phyloP scores from a whole-genome alignment of 2,113 vertebrate genomes.

The Anser cygnoides region DNA sequence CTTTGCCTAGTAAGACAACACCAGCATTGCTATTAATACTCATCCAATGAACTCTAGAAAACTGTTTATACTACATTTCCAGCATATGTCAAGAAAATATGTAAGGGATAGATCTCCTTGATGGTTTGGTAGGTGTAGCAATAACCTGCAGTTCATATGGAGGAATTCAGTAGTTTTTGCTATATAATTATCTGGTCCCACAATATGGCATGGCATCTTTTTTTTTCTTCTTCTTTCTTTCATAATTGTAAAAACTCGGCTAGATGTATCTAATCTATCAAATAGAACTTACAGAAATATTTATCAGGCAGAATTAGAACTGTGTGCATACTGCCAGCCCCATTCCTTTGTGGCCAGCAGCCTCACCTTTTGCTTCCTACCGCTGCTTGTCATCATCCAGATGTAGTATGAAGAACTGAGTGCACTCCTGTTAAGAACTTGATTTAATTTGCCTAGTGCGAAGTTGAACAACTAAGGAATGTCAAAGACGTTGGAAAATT shows the following conservation, averaged over 20 bases:
- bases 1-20: not conserved
- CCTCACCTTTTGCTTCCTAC: not conserved
- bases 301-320: not conserved
- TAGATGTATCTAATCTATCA: not conserved
- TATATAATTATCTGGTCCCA: not conserved
- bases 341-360: not conserved
- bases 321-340: not conserved
- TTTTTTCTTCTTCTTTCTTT: not conserved
- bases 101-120: accelerated
- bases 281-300: not conserved
- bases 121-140: not conserved
- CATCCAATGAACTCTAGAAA: not conserved
- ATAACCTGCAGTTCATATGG: not conserved
- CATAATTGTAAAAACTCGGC: not conserved
- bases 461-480: not conserved
- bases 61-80: not conserved
- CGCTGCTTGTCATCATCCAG: not conserved
- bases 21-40: not conserved
- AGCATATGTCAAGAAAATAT: not conserved
- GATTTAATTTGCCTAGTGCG: not conserved
- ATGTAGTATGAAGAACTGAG: not conserved
- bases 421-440: not conserved
- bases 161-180: not conserved
- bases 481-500: not conserved
- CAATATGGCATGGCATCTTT: not conserved